These are phyloP conservation scores for Sinocyclocheilus grahami DNA, from an alignment of 2,113 vertebrate species.

Conservation along the genomic window DNA sequence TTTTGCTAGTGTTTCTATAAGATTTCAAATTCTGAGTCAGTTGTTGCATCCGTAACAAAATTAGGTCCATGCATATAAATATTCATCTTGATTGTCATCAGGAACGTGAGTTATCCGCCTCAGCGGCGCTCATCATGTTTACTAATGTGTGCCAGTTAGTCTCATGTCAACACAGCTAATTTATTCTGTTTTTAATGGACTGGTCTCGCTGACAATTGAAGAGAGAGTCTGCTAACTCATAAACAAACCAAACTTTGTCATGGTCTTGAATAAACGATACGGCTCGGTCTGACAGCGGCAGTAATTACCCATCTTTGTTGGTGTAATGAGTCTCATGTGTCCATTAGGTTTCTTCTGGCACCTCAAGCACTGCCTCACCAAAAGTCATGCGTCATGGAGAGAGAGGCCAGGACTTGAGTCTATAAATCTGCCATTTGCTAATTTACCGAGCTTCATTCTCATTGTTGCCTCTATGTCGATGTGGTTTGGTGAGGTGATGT, in stretches of 20 bases:
- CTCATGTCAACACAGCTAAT: constrained; percentile 49
- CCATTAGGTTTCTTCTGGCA: constrained; percentile 64
- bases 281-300: neutral
- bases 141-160: constrained; percentile 47
- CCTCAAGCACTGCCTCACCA: constrained; percentile 55
- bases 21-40: neutral
- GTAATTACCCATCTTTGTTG: constrained; percentile 47
- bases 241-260: constrained; percentile 21
- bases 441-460: neutral
- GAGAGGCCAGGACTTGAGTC: constrained; percentile 63
- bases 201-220: constrained; percentile 26
- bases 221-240: neutral
- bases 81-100: constrained; percentile 50
- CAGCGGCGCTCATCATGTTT: constrained; percentile 50
- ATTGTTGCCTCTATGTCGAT: constrained; percentile 18
- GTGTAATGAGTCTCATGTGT: constrained; percentile 56
- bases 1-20: neutral
- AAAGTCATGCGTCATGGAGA: constrained; percentile 66
- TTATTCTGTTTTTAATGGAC: constrained; percentile 42
- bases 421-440: constrained; percentile 62
- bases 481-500: neutral
- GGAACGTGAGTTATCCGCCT: constrained; percentile 28
- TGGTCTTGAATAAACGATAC: neutral
- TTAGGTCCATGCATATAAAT: constrained; percentile 46
- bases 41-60: neutral